Evolutionary conservation across 2,113 vertebrate genomes (phyloP).

Genomic region (Ornithorhynchus anatinus): DNA sequence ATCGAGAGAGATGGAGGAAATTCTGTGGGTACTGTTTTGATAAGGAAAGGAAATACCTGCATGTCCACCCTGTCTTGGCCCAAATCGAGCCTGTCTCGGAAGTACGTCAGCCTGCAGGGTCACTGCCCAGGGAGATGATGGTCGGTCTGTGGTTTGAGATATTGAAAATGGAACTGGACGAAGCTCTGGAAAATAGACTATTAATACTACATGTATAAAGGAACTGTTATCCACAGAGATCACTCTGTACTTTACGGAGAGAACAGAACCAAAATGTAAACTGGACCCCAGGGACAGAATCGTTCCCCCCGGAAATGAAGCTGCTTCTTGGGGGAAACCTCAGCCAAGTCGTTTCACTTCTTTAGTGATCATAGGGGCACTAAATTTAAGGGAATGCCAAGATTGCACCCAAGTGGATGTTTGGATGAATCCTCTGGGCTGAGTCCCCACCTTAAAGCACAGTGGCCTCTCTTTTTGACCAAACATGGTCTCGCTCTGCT

Average conservation of each 20-base stretch:
- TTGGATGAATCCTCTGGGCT: neutral
- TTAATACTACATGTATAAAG: neutral
- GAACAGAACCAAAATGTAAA: neutral
- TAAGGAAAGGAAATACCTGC: neutral
- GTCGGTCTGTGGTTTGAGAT: neutral
- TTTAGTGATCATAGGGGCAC: neutral
- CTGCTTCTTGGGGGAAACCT: neutral
- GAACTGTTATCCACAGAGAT: neutral
- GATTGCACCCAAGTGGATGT: neutral
- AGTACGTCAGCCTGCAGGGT: neutral
- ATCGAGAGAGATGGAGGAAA: neutral
- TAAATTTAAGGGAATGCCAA: neutral
- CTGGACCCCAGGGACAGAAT: neutral
- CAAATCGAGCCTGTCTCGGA: neutral
- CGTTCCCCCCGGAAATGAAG: neutral
- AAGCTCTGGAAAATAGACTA: neutral
- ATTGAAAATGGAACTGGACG: neutral
- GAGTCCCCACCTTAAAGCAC: neutral
- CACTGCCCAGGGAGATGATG: neutral
- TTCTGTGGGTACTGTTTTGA: neutral
- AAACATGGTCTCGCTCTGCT: neutral
- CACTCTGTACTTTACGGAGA: neutral
- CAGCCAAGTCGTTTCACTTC: neutral
- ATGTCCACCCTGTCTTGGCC: neutral
- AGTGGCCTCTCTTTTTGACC: neutral